These are phyloP conservation scores for Caenorhabditis sulstoni DNA, from an alignment of 2,888 invertebrate species.

Conservation along the genomic window DNA sequence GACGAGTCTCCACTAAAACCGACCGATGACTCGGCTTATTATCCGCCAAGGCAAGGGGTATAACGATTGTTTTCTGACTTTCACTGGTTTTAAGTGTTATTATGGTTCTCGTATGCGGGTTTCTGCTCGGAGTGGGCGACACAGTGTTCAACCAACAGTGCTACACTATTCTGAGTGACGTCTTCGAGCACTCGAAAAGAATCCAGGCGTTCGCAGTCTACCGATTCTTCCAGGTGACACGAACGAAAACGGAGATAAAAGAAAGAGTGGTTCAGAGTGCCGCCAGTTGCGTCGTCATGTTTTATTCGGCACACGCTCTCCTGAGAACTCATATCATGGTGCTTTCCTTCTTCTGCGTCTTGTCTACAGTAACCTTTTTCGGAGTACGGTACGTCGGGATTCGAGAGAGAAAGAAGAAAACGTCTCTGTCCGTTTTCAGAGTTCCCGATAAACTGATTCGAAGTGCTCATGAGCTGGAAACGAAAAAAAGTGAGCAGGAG, in stretches of 20 bases:
- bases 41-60: slow-evolving; percentile 42
- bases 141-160: slow-evolving; percentile 56
- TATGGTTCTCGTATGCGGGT: slow-evolving; percentile 36
- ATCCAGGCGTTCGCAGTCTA: slow-evolving; percentile 61
- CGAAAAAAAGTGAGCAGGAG: slow-evolving; percentile 22
- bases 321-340: slow-evolving; percentile 32
- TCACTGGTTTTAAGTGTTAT: slow-evolving; percentile 8
- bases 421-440: slow-evolving; percentile 13
- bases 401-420: too few species aligned
- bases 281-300: slow-evolving; percentile 46
- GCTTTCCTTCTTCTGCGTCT: slow-evolving; percentile 21
- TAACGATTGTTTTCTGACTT: neutral
- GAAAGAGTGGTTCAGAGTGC: slow-evolving; percentile 29
- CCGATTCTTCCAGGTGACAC: slow-evolving; percentile 48
- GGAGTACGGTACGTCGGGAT: slow-evolving; percentile 34
- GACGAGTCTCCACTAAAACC: slow-evolving; percentile 40
- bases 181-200: slow-evolving; percentile 44
- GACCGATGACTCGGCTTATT: slow-evolving; percentile 16
- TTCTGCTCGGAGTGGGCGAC: slow-evolving; percentile 52
- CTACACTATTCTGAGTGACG: slow-evolving; percentile 56
- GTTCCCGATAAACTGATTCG: slow-evolving; percentile 27
- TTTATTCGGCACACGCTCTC: slow-evolving; percentile 32
- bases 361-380: slow-evolving; percentile 43
- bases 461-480: slow-evolving; percentile 8
- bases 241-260: neutral